Evolutionary conservation across 2,888 invertebrate genomes (phyloP).

Genomic region (Ariolimax columbianus): DNA sequence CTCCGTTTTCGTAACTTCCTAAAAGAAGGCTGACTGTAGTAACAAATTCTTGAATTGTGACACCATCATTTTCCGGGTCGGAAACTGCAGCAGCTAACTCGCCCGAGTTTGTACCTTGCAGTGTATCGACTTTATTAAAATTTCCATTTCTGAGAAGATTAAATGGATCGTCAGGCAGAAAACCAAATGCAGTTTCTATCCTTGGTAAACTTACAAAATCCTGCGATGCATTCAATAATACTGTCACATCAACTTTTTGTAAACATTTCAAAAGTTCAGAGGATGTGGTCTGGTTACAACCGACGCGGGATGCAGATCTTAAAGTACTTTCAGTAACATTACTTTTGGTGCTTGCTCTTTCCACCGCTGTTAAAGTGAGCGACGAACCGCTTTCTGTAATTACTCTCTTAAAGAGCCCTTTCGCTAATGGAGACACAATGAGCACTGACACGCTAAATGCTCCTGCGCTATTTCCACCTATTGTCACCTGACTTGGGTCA

Average conservation of each 20-base stretch:
- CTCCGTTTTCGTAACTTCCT: neutral
- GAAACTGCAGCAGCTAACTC: neutral
- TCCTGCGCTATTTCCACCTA: conserved; percentile 27
- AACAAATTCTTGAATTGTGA: too few species aligned
- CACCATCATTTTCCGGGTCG: conserved; percentile 17
- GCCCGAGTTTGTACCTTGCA: neutral
- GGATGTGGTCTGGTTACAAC: neutral
- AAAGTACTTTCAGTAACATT: neutral
- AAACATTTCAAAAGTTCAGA: neutral
- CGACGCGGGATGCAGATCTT: neutral
- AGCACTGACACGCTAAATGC: conserved; percentile 20
- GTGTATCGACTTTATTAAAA: too few species aligned
- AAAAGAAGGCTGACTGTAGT: neutral
- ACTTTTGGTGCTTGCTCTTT: neutral
- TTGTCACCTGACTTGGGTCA: conserved; percentile 30
- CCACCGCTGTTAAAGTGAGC: neutral
- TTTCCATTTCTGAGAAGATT: neutral
- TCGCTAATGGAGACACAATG: conserved; percentile 1
- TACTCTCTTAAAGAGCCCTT: conserved; percentile 30
- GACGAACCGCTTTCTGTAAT: conserved; percentile 34
- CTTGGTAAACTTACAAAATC: neutral
- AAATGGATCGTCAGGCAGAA: conserved; percentile 27
- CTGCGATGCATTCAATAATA: neutral
- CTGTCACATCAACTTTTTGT: neutral
- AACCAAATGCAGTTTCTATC: conserved; percentile 39